These are phyloP conservation scores for Ciconia maguari DNA, from an alignment of 2,113 vertebrate species.

Conservation along the genomic window DNA sequence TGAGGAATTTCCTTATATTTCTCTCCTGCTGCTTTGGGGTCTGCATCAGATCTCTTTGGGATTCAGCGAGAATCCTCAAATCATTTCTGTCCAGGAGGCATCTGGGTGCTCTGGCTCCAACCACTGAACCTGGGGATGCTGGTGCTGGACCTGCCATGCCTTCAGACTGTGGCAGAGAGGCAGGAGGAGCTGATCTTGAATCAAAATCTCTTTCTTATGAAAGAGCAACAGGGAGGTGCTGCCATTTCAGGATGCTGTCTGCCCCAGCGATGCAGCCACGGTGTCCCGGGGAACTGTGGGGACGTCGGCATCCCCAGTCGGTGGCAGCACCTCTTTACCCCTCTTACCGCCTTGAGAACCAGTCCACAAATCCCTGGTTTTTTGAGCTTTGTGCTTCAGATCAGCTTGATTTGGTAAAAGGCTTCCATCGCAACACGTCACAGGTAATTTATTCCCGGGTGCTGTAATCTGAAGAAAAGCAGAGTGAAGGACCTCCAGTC, in stretches of 20 bases:
- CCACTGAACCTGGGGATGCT: background rate
- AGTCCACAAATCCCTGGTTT: background rate
- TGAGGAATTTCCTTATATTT: background rate
- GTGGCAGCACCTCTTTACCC: background rate
- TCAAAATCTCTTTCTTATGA: background rate
- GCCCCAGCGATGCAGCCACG: background rate
- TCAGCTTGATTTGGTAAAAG: slow-evolving; percentile 72
- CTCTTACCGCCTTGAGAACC: background rate
- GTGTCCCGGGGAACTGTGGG: background rate
- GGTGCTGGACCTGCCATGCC: background rate
- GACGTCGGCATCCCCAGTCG: background rate
- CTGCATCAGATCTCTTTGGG: background rate
- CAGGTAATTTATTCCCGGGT: slow-evolving; percentile 79
- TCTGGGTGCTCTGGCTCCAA: background rate
- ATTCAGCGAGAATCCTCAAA: background rate
- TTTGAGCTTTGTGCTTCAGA: background rate
- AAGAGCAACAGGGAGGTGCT: background rate
- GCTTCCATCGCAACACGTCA: slow-evolving; percentile 67
- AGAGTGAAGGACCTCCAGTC: slow-evolving; percentile 74
- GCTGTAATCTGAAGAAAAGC: slow-evolving; percentile 79
- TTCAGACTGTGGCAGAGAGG: background rate
- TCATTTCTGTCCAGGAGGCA: background rate
- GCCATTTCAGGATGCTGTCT: background rate
- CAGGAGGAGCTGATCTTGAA: background rate
- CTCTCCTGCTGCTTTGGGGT: background rate